Percentiles rank a stretch among this genome's conserved stretches.
These are phyloP conservation scores for Melinopterus prodromus DNA, from an alignment of 2,888 invertebrate genomes.

Conservation along the genomic window DNA sequence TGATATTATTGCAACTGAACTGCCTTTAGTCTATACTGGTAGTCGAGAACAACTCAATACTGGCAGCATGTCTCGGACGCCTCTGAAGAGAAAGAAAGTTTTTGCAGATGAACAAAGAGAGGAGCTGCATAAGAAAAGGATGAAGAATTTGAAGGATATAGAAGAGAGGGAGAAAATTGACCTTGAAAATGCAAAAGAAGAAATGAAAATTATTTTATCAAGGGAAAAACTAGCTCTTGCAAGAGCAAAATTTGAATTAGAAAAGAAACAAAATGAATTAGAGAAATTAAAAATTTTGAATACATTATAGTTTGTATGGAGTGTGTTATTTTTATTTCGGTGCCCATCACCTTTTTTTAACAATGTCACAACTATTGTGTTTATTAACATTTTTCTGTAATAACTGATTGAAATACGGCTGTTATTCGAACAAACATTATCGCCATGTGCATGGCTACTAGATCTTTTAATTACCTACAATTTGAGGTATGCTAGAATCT, in stretches of 20 bases:
- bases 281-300: background rate
- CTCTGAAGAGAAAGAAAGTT: background rate
- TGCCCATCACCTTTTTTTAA: no score
- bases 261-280: background rate
- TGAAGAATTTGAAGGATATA: background rate
- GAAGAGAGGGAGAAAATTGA: background rate
- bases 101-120: background rate
- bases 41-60: background rate
- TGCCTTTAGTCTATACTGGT: no score
- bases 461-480: no score
- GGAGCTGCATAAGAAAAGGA: background rate
- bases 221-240: background rate
- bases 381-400: no score
- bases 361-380: no score
- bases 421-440: no score
- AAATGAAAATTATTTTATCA: background rate
- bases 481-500: no score
- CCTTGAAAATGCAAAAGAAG: background rate
- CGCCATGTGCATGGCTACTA: no score
- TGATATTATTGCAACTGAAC: no score
- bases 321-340: no score
- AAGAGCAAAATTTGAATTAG: background rate
- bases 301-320: background rate
- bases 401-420: no score
- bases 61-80: background rate